Base-by-base conservation (phyloP, 2,113 vertebrate species). In the Pao palembangensis region DNA sequence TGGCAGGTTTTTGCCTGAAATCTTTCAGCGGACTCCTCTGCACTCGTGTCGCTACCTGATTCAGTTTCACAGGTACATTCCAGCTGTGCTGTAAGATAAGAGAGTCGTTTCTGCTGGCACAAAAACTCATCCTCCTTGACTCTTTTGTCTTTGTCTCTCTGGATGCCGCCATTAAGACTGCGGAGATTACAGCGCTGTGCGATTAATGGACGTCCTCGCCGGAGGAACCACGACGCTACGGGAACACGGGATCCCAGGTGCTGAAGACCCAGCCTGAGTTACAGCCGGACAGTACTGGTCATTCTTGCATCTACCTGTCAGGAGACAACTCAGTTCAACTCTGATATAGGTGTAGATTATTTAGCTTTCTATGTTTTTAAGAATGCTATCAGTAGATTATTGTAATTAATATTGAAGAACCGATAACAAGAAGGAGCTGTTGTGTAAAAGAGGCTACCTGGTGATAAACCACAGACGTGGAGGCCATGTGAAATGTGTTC, bases 211-310 rank as follows among this genome's bases (percentile, higher is more conserved):
- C 49, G 46, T 64, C 54, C 73, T 78, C 64, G 61, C 54, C 60
- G 31, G 59, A 54, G 52, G 78, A 79, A 80, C 75, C 81, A 82
- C 77, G 81, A 61, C 53, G 71, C 38, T 59, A 61, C 53, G 43
- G 59, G 50, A 67, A 62, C 83, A 69, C 67, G 66, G 65, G 68
- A 71, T 80, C 66, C 46, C 67, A 72, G 78, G 79, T 81, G 82
- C 85, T 85, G 78, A 87, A 79, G 77, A 66, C 61, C 72, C 81
- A 69, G 64, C 34, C 7, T 83, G 85, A 85, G 64, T 83, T 84
- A 84, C 81, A 67, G 58, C 69, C 78, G 74, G 56, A 69, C 62
- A 60, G 54, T 42, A 64, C 56, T 78, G 76, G 80, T 78, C 67
- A 78, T 31, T 66, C 76, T 55, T 79, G 80, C 76, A 71, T 73